Evolutionary conservation across 2,888 invertebrate genomes (phyloP).

Genomic region (Aphrophora alni): DNA sequence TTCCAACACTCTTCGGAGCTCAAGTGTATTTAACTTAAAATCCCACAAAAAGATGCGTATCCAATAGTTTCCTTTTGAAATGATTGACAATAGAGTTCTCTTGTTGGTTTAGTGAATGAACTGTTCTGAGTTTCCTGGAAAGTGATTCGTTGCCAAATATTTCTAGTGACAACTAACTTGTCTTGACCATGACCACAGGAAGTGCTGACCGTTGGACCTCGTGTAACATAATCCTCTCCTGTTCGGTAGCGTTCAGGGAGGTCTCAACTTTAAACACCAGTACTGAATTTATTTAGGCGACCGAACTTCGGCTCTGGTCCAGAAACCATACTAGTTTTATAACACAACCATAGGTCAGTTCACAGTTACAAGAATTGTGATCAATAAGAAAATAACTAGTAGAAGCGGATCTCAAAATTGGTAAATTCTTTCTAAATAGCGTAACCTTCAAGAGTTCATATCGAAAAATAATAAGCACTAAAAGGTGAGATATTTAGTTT

Average conservation of each 20-base stretch:
- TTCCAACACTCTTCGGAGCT: background rate
- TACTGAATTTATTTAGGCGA: background rate
- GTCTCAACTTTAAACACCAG: background rate
- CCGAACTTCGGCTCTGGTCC: too few relatives aligned
- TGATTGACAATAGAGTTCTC: background rate
- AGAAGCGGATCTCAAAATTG: too few relatives aligned
- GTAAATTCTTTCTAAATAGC: too few relatives aligned
- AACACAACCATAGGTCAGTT: background rate
- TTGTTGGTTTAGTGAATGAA: background rate
- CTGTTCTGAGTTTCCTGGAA: background rate
- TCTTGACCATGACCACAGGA: background rate
- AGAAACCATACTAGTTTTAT: background rate
- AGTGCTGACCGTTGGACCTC: background rate
- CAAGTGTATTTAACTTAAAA: background rate
- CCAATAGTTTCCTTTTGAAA: background rate
- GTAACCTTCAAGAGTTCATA: too few relatives aligned
- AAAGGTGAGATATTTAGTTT: too few relatives aligned
- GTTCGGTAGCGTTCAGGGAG: background rate
- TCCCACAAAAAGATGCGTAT: background rate
- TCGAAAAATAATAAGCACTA: too few relatives aligned
- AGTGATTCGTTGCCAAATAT: background rate
- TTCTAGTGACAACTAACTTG: background rate
- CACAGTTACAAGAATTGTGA: too few relatives aligned
- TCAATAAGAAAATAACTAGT: too few relatives aligned
- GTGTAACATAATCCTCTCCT: background rate